phyloP scores from a whole-genome alignment of 1,140 invertebrate species.

The Homarus americanus region DNA sequence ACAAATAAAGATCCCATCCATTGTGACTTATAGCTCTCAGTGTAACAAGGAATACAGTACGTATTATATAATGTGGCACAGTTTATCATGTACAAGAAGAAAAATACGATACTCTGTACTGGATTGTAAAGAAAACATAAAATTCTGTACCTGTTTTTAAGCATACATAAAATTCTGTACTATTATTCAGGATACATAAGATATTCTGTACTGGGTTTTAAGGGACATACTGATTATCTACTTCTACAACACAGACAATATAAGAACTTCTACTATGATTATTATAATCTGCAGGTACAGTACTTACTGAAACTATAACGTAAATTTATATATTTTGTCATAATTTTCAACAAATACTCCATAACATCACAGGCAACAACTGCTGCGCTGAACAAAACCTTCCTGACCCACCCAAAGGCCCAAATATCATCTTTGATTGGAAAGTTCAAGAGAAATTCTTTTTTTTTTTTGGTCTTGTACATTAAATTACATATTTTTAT shows the following conservation, averaged over 20 bases:
- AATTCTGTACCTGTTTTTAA: too few relatives aligned
- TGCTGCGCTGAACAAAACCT: not conserved
- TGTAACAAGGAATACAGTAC: too few relatives aligned
- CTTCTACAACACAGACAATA: not conserved
- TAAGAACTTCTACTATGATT: not conserved
- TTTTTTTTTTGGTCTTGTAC: conserved; percentile 11
- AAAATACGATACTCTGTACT: too few relatives aligned
- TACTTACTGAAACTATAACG: not conserved
- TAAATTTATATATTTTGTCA: not conserved
- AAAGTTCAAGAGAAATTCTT: not conserved
- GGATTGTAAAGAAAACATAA: too few relatives aligned
- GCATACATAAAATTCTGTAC: too few relatives aligned
- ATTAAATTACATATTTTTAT: not conserved
- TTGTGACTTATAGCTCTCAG: too few relatives aligned
- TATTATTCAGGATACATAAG: too few relatives aligned
- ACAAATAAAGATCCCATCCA: too few relatives aligned
- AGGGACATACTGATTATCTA: not conserved
- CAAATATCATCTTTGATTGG: not conserved
- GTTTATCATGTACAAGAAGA: too few relatives aligned
- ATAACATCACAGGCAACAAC: not conserved
- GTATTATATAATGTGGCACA: not conserved
- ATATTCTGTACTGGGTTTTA: too few relatives aligned
- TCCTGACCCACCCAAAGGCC: not conserved
- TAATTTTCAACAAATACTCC: not conserved
- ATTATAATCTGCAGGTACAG: not conserved